Base-by-base conservation (phyloP, 1,140 invertebrate species). In the Cryptotermes secundus region DNA sequence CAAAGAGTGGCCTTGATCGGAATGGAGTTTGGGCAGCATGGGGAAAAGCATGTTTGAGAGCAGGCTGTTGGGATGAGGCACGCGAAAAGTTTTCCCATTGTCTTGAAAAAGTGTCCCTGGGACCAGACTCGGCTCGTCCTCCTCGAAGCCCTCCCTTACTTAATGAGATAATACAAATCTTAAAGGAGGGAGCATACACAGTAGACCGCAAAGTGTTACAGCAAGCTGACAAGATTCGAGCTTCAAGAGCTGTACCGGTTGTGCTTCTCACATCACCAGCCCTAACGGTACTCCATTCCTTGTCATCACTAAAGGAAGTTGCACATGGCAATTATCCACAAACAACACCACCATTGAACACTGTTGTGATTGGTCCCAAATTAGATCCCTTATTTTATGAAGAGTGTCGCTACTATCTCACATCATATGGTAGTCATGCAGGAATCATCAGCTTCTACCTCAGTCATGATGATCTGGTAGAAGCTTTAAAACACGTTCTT, bases 1-100 rank as follows among this genome's bases (percentile, higher is more conserved):
- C 96, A 0, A 98, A 98, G 89, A 95, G 93, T 85, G 96, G 96
- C 6, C 89, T 97, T 38, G 94, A 96, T 34, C 93, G 94, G 38
- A 91, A 92, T 81, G 94, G 94, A 34, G 95, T 97, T 0, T 95
- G 96, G 92, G 95, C 94, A 3, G 95, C 95, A 0, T 97, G 97
- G 95, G 97, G 96, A 1, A 94, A 96, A 88, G 93, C 95, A 72
- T 97, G 95, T 87, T 89, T 98, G 1, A 94, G 94, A 86, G 93
- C 94, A 3, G 96, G 96, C 1, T 93, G 95, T 87, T 96, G 90
- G 88, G 91, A 91, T 84, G 93, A 91, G 86, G 96, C 96, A 1
- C 90, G 95, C 42, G 93, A 94, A 65, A 94, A 95, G 87, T 93
- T 93, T 87, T 89, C 91, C 22, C 88, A 91, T 35, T 93, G 92